Conservation (phyloP, 2,113 vertebrate genomes). For the Eira barbara region DNA sequence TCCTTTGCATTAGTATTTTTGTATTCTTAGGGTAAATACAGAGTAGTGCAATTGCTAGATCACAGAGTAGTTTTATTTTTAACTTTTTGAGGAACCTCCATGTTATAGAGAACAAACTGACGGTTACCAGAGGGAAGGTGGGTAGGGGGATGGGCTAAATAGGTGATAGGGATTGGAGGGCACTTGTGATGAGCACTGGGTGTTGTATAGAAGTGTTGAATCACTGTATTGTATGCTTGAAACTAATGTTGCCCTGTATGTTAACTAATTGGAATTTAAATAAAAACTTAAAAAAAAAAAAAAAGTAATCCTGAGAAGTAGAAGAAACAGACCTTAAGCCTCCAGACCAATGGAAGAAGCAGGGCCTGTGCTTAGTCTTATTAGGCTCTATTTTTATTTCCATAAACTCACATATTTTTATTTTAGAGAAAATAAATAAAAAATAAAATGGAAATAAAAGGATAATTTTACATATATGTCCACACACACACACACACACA, state of each 20-base stretch:
- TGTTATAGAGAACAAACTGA: background rate
- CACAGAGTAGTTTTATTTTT: background rate
- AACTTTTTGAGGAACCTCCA: background rate
- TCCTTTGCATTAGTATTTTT: background rate
- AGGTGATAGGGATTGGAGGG: background rate
- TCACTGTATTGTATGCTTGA: background rate
- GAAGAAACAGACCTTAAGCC: background rate
- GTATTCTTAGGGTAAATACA: background rate
- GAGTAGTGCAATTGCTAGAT: background rate
- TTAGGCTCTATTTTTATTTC: constrained; percentile 12
- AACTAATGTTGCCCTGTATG: background rate
- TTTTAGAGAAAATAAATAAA: background rate
- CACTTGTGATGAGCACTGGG: background rate
- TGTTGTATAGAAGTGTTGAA: background rate
- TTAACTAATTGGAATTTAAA: background rate
- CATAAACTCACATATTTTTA: constrained; percentile 29
- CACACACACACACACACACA: background rate
- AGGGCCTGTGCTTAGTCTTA: background rate
- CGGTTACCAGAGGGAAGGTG: background rate
- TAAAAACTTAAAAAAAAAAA: background rate
- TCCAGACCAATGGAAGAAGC: background rate
- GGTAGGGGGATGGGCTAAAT: background rate
- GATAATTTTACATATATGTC: background rate
- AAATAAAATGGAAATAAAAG: background rate
- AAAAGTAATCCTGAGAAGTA: background rate